These are phyloP conservation scores for Linhomoeus sp. DNA, from an alignment of 2,888 invertebrate genomes.

Conservation along the genomic window DNA sequence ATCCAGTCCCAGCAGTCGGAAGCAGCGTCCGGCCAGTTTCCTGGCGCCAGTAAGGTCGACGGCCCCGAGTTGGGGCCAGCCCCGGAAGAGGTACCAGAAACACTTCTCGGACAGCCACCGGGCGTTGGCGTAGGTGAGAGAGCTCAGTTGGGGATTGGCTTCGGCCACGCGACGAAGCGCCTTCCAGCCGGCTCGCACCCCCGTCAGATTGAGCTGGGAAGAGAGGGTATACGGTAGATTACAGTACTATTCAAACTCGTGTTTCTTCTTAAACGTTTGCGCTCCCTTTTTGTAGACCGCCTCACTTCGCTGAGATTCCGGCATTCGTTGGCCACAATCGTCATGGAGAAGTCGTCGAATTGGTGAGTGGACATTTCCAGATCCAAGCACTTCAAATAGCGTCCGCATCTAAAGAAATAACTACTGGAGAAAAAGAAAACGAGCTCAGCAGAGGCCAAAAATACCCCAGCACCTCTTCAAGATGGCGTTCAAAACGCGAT, in stretches of 20 bases:
- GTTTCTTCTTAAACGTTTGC: too few relatives aligned
- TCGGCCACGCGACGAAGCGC: slow-evolving; percentile 4
- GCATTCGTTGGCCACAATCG: slow-evolving; percentile 1
- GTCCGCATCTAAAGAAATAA: slow-evolving; percentile 1
- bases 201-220: slow-evolving; percentile 4
- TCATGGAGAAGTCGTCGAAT: slow-evolving; percentile 1
- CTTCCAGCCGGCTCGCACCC: slow-evolving; percentile 2
- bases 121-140: neutral
- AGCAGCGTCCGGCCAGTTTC: slow-evolving; percentile 19
- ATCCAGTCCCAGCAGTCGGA: slow-evolving; percentile 17
- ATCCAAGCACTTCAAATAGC: slow-evolving; percentile 1
- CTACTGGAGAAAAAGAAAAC: too few relatives aligned
- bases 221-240: too few relatives aligned
- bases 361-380: neutral
- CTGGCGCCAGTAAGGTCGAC: slow-evolving; percentile 20
- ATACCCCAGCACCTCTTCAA: too few relatives aligned
- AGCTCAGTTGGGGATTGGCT: neutral
- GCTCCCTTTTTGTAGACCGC: too few relatives aligned
- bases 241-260: too few relatives aligned
- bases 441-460: too few relatives aligned
- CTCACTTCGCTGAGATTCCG: too few relatives aligned
- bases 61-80: slow-evolving; percentile 12
- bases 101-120: neutral
- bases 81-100: slow-evolving; percentile 13
- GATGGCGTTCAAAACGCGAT: too few relatives aligned